Conservation (phyloP, 92 coral and sea anemone species). For the Zoanthus sansibaricus region DNA sequence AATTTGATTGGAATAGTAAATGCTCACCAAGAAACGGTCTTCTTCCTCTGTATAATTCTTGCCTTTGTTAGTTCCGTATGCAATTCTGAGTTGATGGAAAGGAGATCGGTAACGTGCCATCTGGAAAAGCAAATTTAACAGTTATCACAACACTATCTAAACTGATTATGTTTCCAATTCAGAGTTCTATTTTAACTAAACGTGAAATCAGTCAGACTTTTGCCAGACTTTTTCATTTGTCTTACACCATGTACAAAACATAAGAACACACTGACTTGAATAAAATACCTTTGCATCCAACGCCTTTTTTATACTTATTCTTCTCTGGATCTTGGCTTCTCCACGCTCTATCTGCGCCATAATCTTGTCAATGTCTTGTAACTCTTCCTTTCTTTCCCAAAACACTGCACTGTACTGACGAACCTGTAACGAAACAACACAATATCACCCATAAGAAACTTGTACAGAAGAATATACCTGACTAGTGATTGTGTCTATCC, state of each 20-base stretch:
- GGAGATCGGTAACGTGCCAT: constrained; percentile 99
- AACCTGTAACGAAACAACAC: constrained; percentile 52
- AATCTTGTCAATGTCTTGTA: constrained; percentile 91
- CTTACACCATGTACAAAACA: too few species aligned
- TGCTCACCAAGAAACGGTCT: background rate
- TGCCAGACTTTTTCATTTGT: too few species aligned
- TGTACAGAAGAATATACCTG: too few species aligned
- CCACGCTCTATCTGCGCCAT: constrained; percentile 99
- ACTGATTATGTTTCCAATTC: too few species aligned
- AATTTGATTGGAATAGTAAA: too few species aligned
- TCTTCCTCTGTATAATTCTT: too few species aligned
- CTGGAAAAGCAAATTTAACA: constrained; percentile 55
- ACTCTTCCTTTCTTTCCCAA: constrained; percentile 98
- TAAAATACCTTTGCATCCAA: constrained; percentile 94
- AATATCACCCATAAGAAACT: too few species aligned
- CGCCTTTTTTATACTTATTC: constrained; percentile 97
- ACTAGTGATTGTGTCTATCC: too few species aligned
- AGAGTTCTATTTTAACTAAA: too few species aligned
- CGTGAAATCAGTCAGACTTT: too few species aligned
- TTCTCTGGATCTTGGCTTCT: constrained; percentile 95
- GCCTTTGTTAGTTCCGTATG: constrained; percentile 97
- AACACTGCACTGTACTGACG: constrained; percentile 91
- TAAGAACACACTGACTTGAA: too few species aligned
- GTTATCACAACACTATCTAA: background rate
- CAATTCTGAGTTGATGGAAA: constrained; percentile 97